phyloP scores from a whole-genome alignment of 64 coral and sea anemone genomes.

The Actinia equina region DNA sequence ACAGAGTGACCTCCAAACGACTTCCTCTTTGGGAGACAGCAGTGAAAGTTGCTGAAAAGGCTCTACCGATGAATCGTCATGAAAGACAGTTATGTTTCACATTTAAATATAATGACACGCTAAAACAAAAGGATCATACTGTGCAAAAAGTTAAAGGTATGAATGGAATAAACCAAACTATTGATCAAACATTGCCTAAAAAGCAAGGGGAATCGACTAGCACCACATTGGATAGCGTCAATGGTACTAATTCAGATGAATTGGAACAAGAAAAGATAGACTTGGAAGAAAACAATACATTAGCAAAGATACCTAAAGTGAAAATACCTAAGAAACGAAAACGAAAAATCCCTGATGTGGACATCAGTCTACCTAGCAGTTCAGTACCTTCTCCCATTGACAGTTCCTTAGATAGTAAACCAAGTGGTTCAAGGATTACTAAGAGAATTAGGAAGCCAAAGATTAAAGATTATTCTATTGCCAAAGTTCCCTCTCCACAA shows the following conservation, averaged over 20 bases:
- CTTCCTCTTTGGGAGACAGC: constrained; percentile 83
- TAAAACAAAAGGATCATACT: constrained; percentile 36
- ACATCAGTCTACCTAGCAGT: neutral
- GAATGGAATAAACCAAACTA: constrained; percentile 41
- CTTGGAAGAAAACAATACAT: neutral
- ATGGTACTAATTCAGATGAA: constrained; percentile 4
- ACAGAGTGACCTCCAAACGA: constrained; percentile 70
- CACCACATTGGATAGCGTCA: constrained; percentile 5
- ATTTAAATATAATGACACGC: constrained; percentile 89
- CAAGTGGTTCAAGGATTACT: neutral
- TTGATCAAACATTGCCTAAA: neutral
- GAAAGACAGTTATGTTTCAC: constrained; percentile 94
- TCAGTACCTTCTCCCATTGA: neutral
- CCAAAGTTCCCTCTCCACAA: neutral
- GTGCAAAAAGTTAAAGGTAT: constrained; percentile 40
- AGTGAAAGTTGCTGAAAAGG: constrained; percentile 90
- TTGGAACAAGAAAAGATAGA: neutral
- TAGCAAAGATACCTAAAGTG: neutral
- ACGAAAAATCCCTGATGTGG: neutral
- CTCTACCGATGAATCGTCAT: constrained; percentile 89
- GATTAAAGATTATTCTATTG: constrained; percentile 5
- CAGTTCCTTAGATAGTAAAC: neutral
- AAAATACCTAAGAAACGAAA: constrained; percentile 21
- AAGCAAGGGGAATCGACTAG: neutral
- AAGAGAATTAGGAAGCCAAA: constrained; percentile 64